Base-by-base conservation (phyloP, 2,797 vertebrate genomes). In the Takifugu rubripes region DNA sequence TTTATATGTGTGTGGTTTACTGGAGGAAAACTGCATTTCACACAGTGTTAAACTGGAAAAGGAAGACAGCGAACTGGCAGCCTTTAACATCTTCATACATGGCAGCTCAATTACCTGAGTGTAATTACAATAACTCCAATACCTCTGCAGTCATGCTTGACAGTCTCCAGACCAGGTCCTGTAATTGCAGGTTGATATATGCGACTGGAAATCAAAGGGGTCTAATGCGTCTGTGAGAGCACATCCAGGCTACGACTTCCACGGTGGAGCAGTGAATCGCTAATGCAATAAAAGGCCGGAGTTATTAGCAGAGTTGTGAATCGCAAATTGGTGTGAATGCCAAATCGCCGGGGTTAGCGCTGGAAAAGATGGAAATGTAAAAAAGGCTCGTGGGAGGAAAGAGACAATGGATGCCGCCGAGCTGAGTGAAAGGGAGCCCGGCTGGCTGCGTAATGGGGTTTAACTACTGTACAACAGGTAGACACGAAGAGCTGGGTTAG, bases 71-170 rank as follows among this genome's bases (percentile, higher is more conserved):
- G 73, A 74, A 85, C 85, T 80, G 83, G 77, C 78, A 80, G 81
- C 86, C 76, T 89, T 91, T 91, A 90, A 91, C 88, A 90, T 88
- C 87, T 83, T 87, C 86, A 83, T 78, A 88, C 83, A 81, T 88
- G 86, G 86, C 79, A 81, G 91, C 88, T 91, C 91, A 92, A 91
- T 92, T 91, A 91, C 90, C 88, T 88, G 85, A 84, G 83, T 87
- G 89, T 92, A 91, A 92, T 91, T 92, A 88, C 89, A 90, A 90
- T 90, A 89, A 91, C 88, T 90, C 88, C 88, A 89, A 87, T 90
- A 90, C 82, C 76, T 84, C 87, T 68, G 86, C 85, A 90, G 90
- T 90, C 90, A 90, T 89, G 90, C 88, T 88, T 89, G 89, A 88
- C 87, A 88, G 88, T 90, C 89, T 89, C 87, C 88, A 89, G 89